Evolutionary conservation across 2,113 vertebrate genomes (phyloP), one percentile per base, ranked within the genome.

Genomic region (Pseudorasbora parva): DNA sequence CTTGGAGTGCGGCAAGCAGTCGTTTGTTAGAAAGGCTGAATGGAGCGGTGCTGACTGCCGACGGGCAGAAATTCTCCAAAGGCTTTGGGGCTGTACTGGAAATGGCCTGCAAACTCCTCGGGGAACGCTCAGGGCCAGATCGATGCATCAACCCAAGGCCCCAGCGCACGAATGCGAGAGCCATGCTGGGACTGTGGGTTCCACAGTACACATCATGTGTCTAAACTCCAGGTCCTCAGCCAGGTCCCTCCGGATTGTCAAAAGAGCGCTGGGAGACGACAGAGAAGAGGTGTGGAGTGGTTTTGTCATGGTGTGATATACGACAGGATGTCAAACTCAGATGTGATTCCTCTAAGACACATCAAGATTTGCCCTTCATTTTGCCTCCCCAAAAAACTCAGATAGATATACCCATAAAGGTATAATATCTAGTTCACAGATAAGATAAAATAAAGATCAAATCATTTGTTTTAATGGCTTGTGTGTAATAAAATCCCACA

Each of bases 111-210:
- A 72, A 88, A 91, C 91, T 90, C 91, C 90, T 74, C n/a, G 78
- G 91, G 92, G 93, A 94, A 80, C 43, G 78, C 84, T 94, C 92
- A 92, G 93, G 93, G 94, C 91, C 91, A 89, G 91, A 93, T 93
- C 93, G 87, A 93, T 95, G 91, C 90, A 94, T 94, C 93, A 94
- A 88, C 91, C 86, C 83, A 47, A 92, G 92, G 91, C 88, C 91
- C 92, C 90, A 87, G 90, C 88, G 82, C 91, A 89, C 87, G 89
- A 88, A 90, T 78, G n/a, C 89, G 89, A 91, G 88, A 89, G 90
- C 84, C 88, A 92, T 91, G 85, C 91, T 91, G 89, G 88, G 87
- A 88, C 86, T 87, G 87, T 85, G 89, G 86, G 83, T 89, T 90
- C 86, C 56, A 87, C 86, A 87, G 83, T 89, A 89, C 89, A 90